Evolutionary conservation across 2,113 vertebrate genomes (phyloP).

Genomic region (Salvator merianae): DNA sequence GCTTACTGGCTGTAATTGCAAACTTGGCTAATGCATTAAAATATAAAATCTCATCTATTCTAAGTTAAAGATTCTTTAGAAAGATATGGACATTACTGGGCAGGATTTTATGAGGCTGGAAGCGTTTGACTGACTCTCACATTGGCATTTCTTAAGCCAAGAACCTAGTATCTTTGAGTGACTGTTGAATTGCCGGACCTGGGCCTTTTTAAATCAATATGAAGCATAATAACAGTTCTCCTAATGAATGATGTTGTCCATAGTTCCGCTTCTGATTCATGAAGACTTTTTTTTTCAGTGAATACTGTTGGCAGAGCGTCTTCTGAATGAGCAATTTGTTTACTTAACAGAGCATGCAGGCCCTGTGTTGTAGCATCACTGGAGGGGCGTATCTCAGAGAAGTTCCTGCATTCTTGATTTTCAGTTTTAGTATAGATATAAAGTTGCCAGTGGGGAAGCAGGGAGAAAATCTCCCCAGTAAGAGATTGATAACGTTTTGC

Average conservation of each 20-base stretch:
- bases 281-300: not conserved
- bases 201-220: constrained; percentile 35
- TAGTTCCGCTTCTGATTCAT: constrained; percentile 41
- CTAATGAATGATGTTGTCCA: constrained; percentile 24
- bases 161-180: not conserved
- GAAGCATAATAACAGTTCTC: constrained; percentile 11
- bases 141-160: not conserved
- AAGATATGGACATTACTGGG: not conserved
- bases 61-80: not conserved
- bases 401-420: not conserved
- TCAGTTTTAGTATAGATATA: not conserved
- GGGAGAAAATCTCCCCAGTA: not conserved
- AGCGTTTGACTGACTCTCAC: not conserved
- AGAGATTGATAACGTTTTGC: not conserved
- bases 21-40: not conserved
- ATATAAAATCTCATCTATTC: not conserved
- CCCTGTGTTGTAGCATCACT: constrained; percentile 38
- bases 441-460: not conserved
- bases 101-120: not conserved
- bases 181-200: not conserved
- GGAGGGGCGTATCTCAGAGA: constrained; percentile 3
- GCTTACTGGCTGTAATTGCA: not conserved
- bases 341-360: constrained; percentile 18
- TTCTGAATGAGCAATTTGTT: constrained; percentile 39
- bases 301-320: constrained; percentile 30